A percentile compares a stretch with the other conserved stretches of the same genome.
Conservation (phyloP, 92 coral and sea anemone species). For the Porites cylindrica region DNA sequence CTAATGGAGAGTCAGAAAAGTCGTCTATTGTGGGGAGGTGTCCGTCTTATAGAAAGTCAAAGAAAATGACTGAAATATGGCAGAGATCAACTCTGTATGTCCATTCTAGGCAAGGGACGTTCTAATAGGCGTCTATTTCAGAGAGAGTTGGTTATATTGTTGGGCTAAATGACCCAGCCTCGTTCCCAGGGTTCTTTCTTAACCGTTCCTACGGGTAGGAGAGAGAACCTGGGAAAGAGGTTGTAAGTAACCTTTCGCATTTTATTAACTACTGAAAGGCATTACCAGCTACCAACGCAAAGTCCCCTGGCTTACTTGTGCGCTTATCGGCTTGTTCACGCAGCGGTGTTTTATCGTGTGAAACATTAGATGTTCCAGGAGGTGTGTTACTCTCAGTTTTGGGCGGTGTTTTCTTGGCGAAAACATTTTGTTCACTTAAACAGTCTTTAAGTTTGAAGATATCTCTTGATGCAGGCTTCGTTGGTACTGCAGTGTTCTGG, state of each 20-base stretch:
- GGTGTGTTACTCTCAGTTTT: neutral
- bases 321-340: neutral
- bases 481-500: slow-evolving; percentile 36
- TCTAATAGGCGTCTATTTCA: too few relatives aligned
- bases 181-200: too few relatives aligned
- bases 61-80: too few relatives aligned
- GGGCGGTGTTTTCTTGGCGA: neutral
- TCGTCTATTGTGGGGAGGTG: too few relatives aligned
- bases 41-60: too few relatives aligned
- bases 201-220: too few relatives aligned
- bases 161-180: too few relatives aligned
- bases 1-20: too few relatives aligned
- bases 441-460: slow-evolving; percentile 9
- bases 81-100: too few relatives aligned
- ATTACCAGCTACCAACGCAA: neutral
- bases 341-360: neutral
- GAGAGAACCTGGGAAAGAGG: too few relatives aligned
- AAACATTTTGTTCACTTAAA: neutral
- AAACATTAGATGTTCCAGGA: neutral
- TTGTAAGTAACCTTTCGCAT: neutral
- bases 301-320: slow-evolving; percentile 2
- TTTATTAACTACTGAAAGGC: neutral
- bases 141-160: too few relatives aligned
- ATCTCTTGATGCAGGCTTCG: slow-evolving; percentile 43
- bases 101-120: too few relatives aligned